A percentile compares a stretch with the other conserved stretches of the same genome.
Evolutionary conservation across 2,797 vertebrate species (phyloP).

Genomic region (Meriones psammophilus): DNA sequence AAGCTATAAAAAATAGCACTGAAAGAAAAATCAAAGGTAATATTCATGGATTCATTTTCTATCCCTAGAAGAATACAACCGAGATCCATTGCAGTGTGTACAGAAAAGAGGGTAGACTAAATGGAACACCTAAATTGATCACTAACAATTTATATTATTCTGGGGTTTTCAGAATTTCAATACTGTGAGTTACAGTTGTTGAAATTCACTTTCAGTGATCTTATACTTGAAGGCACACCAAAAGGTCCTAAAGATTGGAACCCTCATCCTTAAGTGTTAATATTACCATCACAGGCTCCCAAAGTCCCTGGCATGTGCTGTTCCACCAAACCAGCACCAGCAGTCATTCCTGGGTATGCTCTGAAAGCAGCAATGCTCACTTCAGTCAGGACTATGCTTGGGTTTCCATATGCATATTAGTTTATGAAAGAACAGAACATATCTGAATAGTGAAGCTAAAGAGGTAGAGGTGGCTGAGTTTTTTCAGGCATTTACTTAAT

Average conservation of each 20-base stretch:
- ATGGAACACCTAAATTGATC: neutral
- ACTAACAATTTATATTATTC: neutral
- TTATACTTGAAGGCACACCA: neutral
- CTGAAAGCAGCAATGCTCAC: neutral
- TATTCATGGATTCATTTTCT: neutral
- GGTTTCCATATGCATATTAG: conserved; percentile 49
- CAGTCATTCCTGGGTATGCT: neutral
- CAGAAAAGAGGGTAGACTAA: neutral
- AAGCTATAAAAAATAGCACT: neutral
- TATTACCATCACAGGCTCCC: neutral
- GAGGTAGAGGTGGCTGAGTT: neutral
- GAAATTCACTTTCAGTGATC: neutral
- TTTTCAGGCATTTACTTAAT: neutral
- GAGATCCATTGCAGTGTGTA: neutral
- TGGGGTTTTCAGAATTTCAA: conserved; percentile 6
- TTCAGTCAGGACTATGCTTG: neutral
- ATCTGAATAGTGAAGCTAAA: conserved; percentile 28
- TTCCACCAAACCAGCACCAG: neutral
- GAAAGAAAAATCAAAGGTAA: neutral
- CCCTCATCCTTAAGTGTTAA: neutral
- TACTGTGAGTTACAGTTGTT: neutral
- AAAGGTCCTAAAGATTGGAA: neutral
- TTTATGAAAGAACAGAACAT: conserved; percentile 56
- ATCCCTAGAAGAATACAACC: neutral
- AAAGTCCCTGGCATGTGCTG: neutral